phyloP scores from a whole-genome alignment of 2,888 invertebrate species.

The Aproaerema taeniolella region DNA sequence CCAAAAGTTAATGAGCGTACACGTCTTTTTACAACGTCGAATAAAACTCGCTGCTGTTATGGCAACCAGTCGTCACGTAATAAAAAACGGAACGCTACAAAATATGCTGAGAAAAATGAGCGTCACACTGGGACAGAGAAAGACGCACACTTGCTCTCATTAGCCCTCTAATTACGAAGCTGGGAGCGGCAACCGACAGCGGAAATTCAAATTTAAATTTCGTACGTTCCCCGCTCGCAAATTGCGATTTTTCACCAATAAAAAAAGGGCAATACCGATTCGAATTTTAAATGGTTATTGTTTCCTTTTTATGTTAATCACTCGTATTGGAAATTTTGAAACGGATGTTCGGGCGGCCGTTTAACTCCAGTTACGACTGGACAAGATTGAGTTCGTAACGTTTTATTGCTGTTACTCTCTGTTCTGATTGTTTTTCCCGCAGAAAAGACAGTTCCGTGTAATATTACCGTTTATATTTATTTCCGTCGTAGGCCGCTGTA shows the following conservation, averaged over 20 bases:
- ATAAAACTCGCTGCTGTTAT: slow-evolving; percentile 22
- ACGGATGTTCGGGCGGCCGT: slow-evolving; percentile 56
- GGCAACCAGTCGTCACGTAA: slow-evolving; percentile 49
- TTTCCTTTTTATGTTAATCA: slow-evolving; percentile 74
- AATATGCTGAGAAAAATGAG: slow-evolving; percentile 44
- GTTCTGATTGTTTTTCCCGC: slow-evolving; percentile 51
- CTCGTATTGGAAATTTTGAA: slow-evolving; percentile 64
- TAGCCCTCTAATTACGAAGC: slow-evolving; percentile 66
- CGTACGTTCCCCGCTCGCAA: slow-evolving; percentile 52
- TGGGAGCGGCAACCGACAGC: slow-evolving; percentile 38
- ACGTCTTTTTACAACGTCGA: slow-evolving; percentile 13
- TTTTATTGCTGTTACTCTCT: slow-evolving; percentile 61
- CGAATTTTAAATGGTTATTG: slow-evolving; percentile 74
- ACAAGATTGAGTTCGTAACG: slow-evolving; percentile 55
- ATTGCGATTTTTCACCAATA: slow-evolving; percentile 68
- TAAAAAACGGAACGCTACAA: slow-evolving; percentile 44
- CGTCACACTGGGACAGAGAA: slow-evolving; percentile 37
- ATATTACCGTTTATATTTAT: slow-evolving; percentile 10
- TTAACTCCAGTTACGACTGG: slow-evolving; percentile 50
- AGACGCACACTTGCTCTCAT: slow-evolving; percentile 58
- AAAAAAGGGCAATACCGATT: slow-evolving; percentile 59
- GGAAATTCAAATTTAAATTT: slow-evolving; percentile 70
- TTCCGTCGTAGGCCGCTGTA: slow-evolving; percentile 27
- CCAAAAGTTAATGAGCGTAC: slow-evolving; percentile 40
- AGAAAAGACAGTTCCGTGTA: slow-evolving; percentile 34